A percentile compares a stretch with the other conserved stretches of the same genome.
Evolutionary conservation across 2,113 vertebrate species (phyloP).

Genomic region (Hymenochirus boettgeri): DNA sequence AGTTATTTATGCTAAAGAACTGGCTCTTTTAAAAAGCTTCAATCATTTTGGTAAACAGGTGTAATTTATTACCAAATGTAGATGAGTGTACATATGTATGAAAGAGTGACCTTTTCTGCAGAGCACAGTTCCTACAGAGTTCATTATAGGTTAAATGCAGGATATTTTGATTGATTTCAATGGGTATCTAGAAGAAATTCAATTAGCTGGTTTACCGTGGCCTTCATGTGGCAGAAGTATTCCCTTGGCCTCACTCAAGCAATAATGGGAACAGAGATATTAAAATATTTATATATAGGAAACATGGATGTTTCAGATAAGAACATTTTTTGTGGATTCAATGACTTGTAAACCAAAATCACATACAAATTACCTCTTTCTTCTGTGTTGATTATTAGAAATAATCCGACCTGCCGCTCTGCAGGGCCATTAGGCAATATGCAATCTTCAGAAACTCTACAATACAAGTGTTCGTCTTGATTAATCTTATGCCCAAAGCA

Average conservation of each 20-base stretch:
- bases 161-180: not conserved
- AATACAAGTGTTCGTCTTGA: conserved; percentile 10
- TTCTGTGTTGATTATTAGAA: not conserved
- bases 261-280: not conserved
- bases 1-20: too few species aligned
- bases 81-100: not conserved
- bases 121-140: not conserved
- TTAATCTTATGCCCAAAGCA: not conserved
- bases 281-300: too few species aligned
- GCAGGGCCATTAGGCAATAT: not conserved
- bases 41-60: too few species aligned
- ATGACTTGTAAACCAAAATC: too few species aligned
- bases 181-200: not conserved
- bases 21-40: too few species aligned
- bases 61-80: not conserved
- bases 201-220: not conserved
- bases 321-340: not conserved
- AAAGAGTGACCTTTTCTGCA: not conserved
- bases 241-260: not conserved
- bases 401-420: not conserved
- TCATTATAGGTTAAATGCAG: not conserved
- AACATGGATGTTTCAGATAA: too few species aligned
- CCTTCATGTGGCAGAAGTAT: not conserved
- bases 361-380: too few species aligned
- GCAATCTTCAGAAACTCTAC: conserved; percentile 1